A percentile compares a stretch with the other conserved stretches of the same genome.
phyloP scores from a whole-genome alignment of 2,113 vertebrate genomes.

The Ceuthmochares aereus region DNA sequence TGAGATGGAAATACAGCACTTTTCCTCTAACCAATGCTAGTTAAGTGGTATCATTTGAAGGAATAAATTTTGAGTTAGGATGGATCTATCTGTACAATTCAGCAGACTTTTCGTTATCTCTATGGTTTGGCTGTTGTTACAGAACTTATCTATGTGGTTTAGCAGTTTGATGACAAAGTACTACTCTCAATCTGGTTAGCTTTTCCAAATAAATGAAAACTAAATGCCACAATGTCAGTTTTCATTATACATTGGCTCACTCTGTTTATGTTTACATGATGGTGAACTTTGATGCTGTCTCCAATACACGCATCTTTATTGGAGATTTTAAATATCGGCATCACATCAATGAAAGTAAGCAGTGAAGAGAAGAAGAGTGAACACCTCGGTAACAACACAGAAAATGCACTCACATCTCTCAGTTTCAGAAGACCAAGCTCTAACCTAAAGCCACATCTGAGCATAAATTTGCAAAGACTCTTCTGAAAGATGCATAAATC shows the following conservation, averaged over 20 bases:
- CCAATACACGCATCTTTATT: neutral
- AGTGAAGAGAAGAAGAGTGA: neutral
- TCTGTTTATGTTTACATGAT: neutral
- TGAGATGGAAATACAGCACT: neutral
- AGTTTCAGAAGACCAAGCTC: neutral
- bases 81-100: neutral
- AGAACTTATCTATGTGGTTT: neutral
- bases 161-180: neutral
- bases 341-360: neutral
- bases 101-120: neutral
- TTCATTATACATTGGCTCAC: neutral
- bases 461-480: neutral
- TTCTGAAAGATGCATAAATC: neutral
- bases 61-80: neutral
- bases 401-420: neutral
- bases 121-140: neutral
- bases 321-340: neutral
- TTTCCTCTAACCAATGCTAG: neutral
- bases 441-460: neutral
- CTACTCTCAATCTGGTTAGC: neutral
- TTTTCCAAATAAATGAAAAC: constrained; percentile 20
- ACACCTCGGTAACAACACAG: neutral
- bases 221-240: neutral
- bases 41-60: neutral
- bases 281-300: neutral